Evolutionary conservation across 1,140 invertebrate genomes (phyloP), one percentile per base, ranked within the genome.

Genomic region (Gryon sp.): DNA sequence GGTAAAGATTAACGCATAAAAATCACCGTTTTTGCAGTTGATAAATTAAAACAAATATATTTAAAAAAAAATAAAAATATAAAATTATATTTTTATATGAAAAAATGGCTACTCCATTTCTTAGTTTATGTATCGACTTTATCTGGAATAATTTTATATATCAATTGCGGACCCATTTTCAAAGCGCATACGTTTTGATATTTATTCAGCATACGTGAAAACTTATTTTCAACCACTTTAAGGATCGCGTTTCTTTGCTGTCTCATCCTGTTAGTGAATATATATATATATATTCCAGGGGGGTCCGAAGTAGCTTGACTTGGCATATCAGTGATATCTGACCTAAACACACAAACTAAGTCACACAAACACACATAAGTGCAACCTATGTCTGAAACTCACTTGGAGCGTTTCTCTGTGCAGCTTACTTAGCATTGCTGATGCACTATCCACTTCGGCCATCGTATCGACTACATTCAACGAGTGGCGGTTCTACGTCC

Each of bases 341-440:
- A 59, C 52, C 24, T 74, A 66, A 74, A 66, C 53, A 66, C 53
- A 74, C 70, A 60, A 65, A 57, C 28, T 52, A 48, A 74, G 60
- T 52, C 52, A 60, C 22, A n/a, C 59, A 43, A 65, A 74, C 16
- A 66, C 45, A 60, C 63, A 57, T 74, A 74, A 74, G 60, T 66
- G 30, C 30, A 28, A n/a, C n/a, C n/a, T 34, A 32, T 45, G 19
- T 43, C 60, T n/a, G 45, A 48, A 43, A 52, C 59, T 69, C 62
- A 59, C 63, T 60, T 52, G 57, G 59, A 78, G 79, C 74, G 73
- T 66, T 66, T n/a, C n/a, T 77, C 80, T 46, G 46, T 83, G 53
- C 79, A 83, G 85, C 86, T 88, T 84, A 80, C 86, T 86, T 84
- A 86, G 85, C 86, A 86, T 85, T 85, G 83, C 84, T 87, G 84